Base-by-base conservation (phyloP, 2,113 vertebrate genomes). In the Reinhardtius hippoglossoides region DNA sequence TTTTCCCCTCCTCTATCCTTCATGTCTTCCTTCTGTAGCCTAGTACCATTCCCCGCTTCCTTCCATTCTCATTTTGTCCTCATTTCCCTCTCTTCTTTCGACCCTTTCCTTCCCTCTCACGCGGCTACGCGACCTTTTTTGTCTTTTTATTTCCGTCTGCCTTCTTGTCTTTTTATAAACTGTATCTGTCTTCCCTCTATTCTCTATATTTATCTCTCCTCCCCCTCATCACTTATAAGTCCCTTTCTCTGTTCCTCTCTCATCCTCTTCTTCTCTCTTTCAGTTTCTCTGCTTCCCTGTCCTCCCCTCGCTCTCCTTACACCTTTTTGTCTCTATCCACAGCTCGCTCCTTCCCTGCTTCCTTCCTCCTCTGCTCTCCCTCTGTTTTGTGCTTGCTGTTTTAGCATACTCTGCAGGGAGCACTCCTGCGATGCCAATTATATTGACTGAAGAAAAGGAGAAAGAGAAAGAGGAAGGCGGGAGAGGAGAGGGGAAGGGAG, bases 351-450 rank as follows among this genome's bases (percentile, higher is more conserved):
- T 23, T 83, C 73, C 78, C 78, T 85, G 62, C 72, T 70, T 78
- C 75, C 61, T 65, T 67, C 74, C 67, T 65, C 62, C 74, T 76
- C 74, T 75, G 64, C 80, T 76, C 80, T 78, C 72, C 69, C 80
- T 82, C 76, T 85, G 77, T 89, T 81, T 87, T 83, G 86, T 88
- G 88, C 86, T 81, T 81, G 88, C 88, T 85, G 89, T 93, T 92
- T 92, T 92, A 93, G 90, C 90, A 90, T 87, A 87, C 88, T 93
- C 92, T 93, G 91, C 89, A 91, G 92, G 92, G 92, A 94, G 90
- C 87, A 67, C 90, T 92, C 87, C 91, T 91, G 85, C 86, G 84
- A 92, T 93, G 92, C 92, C 92, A 93, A 95, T 95, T 94, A 94
- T 92, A 93, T 91, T 90, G 90, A 94, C 91, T 92, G 89, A 91